Conservation (phyloP, 2,888 invertebrate species). For the Scaptodrosophila latifasciaeformis region DNA sequence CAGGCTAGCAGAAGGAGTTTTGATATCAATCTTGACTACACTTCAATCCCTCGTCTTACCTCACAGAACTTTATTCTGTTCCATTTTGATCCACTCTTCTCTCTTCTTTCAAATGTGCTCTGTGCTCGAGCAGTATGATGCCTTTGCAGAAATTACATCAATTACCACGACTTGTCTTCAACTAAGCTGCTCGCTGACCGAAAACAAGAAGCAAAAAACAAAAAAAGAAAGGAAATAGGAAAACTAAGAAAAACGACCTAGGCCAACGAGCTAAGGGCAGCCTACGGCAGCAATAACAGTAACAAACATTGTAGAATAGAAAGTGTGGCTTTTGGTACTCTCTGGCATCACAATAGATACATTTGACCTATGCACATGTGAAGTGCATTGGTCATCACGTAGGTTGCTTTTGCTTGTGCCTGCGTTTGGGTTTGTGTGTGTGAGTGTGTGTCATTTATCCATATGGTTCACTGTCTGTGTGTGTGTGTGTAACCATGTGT, state of each 20-base stretch:
- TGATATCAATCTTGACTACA: too few relatives aligned
- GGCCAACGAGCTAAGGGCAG: constrained; percentile 39
- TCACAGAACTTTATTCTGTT: too few relatives aligned
- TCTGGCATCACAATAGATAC: constrained; percentile 1
- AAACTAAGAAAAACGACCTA: constrained; percentile 63
- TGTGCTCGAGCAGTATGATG: constrained; percentile 55
- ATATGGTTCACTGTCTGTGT: not conserved
- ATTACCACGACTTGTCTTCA: constrained; percentile 60
- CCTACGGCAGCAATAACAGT: too few relatives aligned
- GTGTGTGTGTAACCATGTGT: constrained; percentile 68
- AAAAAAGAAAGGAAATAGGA: constrained; percentile 40
- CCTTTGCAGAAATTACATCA: constrained; percentile 63
- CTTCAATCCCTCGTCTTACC: too few relatives aligned
- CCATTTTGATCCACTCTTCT: too few relatives aligned
- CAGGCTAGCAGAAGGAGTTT: too few relatives aligned
- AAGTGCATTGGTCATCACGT: constrained; percentile 67
- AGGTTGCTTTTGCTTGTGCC: too few relatives aligned
- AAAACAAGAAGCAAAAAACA: too few relatives aligned
- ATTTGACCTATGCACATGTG: constrained; percentile 50
- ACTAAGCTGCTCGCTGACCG: constrained; percentile 42
- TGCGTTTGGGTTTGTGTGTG: constrained; percentile 3
- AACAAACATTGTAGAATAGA: too few relatives aligned
- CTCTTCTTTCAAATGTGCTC: too few relatives aligned
- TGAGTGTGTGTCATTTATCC: not conserved
- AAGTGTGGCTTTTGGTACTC: constrained; percentile 16